These are phyloP conservation scores for Ectobius pallidus DNA, from an alignment of 2,888 invertebrate genomes.

Conservation along the genomic window DNA sequence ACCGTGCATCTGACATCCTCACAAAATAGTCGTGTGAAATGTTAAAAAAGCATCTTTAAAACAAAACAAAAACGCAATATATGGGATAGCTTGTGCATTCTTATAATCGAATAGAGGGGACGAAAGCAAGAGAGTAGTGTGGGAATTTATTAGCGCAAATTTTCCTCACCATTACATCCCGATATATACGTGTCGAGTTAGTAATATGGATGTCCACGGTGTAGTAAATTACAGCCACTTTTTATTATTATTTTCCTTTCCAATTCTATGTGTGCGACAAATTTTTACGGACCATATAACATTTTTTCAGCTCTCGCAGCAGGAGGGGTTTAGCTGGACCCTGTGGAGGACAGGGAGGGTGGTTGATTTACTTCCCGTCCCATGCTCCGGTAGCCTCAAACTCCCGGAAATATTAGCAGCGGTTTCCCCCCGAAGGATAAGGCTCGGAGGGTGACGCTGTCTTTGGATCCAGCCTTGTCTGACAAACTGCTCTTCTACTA, in stretches of 20 bases:
- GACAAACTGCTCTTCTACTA: neutral
- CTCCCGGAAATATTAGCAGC: conserved; percentile 26
- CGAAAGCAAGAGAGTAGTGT: conserved; percentile 8
- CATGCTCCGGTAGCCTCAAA: conserved; percentile 9
- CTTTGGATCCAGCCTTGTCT: neutral
- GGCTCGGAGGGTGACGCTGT: neutral
- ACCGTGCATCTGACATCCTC: no score
- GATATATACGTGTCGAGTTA: conserved; percentile 38
- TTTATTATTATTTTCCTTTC: conserved; percentile 53
- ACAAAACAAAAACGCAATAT: no score
- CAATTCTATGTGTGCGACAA: conserved; percentile 26
- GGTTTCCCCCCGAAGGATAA: neutral
- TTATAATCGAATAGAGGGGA: neutral
- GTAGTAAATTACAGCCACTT: conserved; percentile 58
- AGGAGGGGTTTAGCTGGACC: conserved; percentile 4
- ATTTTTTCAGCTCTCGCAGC: conserved; percentile 32
- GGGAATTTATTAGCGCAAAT: conserved; percentile 42
- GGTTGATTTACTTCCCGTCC: conserved; percentile 26
- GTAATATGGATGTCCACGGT: conserved; percentile 39
- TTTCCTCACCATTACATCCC: conserved; percentile 41
- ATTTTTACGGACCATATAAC: conserved; percentile 32
- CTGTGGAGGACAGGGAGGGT: conserved; percentile 21
- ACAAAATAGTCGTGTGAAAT: no score
- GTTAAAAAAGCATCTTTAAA: no score
- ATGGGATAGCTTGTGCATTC: no score